These are phyloP conservation scores for Aphis craccivora DNA, from an alignment of 1,140 invertebrate genomes.

Conservation along the genomic window DNA sequence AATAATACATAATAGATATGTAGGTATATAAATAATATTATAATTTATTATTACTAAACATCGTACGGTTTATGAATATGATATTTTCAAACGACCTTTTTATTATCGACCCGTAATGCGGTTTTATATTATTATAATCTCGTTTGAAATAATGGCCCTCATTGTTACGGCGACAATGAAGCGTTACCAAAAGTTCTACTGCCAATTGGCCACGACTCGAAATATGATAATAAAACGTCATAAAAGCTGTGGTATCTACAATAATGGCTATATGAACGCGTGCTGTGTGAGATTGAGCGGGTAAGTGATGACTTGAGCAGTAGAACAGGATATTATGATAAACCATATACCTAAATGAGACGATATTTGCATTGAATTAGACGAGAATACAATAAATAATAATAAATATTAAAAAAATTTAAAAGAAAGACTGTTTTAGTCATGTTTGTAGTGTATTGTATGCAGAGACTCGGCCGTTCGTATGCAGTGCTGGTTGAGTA, in stretches of 20 bases:
- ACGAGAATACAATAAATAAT: neutral
- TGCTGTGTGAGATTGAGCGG: neutral
- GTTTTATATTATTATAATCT: conserved; percentile 30
- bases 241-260: neutral
- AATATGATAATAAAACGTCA: neutral
- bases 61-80: neutral
- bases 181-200: neutral
- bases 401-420: neutral
- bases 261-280: neutral
- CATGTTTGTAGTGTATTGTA: too few relatives aligned
- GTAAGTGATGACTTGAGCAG: neutral
- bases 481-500: neutral
- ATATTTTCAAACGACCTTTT: neutral
- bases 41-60: conserved; percentile 1
- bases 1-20: neutral
- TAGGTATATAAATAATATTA: neutral
- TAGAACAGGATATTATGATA: neutral
- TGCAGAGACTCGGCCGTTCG: too few relatives aligned
- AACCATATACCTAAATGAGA: neutral
- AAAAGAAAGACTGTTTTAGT: neutral
- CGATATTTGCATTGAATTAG: neutral
- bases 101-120: neutral
- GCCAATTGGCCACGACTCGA: neutral
- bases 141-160: neutral
- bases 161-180: neutral